phyloP scores from a whole-genome alignment of 2,113 vertebrate genomes.

The Collichthys lucidus region DNA sequence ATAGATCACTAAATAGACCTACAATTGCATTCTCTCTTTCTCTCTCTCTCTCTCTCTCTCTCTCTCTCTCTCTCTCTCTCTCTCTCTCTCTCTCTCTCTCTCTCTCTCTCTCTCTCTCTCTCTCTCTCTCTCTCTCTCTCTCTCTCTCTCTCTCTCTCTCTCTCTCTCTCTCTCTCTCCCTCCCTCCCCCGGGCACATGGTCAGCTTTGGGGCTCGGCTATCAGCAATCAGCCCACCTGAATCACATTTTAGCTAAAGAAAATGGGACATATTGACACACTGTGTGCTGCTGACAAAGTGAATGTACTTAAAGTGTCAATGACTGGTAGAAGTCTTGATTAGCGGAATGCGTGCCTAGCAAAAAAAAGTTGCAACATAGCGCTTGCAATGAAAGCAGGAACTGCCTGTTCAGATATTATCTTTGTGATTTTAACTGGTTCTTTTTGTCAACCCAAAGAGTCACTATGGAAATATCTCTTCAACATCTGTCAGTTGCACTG shows the following conservation, averaged over 20 bases:
- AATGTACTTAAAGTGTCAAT: constrained; percentile 56
- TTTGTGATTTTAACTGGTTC: not conserved
- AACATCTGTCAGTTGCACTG: not conserved
- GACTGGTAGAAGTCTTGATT: constrained; percentile 34
- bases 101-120: not conserved
- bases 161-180: not conserved
- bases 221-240: constrained; percentile 45
- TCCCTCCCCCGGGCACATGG: constrained; percentile 1
- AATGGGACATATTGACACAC: constrained; percentile 57
- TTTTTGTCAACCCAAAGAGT: constrained; percentile 14
- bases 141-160: constrained; percentile 3
- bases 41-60: not conserved
- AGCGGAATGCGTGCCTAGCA: constrained; percentile 22
- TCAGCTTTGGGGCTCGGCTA: constrained; percentile 40
- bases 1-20: constrained; percentile 28
- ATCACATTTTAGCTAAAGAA: constrained; percentile 53
- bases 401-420: not conserved
- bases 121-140: not conserved
- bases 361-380: constrained; percentile 27
- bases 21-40: constrained; percentile 9
- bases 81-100: not conserved
- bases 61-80: not conserved
- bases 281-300: constrained; percentile 63
- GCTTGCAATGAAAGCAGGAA: constrained; percentile 22
- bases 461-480: not conserved